Evolutionary conservation across 2,888 invertebrate species (phyloP).

Genomic region (Arrhopalites spinosus): DNA sequence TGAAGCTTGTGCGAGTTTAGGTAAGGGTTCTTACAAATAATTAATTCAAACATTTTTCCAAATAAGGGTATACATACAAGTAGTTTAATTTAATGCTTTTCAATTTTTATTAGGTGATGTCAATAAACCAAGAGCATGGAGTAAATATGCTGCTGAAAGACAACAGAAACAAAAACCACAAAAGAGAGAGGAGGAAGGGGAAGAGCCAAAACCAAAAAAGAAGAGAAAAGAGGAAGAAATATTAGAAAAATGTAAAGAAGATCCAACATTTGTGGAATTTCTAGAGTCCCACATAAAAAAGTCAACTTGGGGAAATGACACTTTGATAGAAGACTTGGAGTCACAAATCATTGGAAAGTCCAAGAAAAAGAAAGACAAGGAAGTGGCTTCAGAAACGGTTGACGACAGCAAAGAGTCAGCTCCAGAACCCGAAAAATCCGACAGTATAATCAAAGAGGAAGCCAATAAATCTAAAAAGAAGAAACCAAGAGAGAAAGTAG

Average conservation of each 20-base stretch:
- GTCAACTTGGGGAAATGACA: constrained; percentile 54
- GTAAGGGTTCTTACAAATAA: constrained; percentile 33
- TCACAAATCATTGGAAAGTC: constrained; percentile 49
- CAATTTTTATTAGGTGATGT: constrained; percentile 59
- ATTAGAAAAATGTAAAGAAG: constrained; percentile 78
- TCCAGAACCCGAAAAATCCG: constrained; percentile 57
- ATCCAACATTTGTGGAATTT: constrained; percentile 88
- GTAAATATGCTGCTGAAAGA: constrained; percentile 73
- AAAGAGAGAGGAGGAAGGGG: constrained; percentile 60
- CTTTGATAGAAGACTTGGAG: constrained; percentile 56
- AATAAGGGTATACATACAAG: constrained; percentile 1
- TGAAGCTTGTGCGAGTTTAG: constrained; percentile 63
- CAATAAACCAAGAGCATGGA: constrained; percentile 88
- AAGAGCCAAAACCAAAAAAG: constrained; percentile 59
- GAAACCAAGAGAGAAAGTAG: constrained; percentile 58
- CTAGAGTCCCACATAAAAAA: constrained; percentile 76
- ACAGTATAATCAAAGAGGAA: constrained; percentile 18
- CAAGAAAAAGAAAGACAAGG: constrained; percentile 40
- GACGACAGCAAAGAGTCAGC: constrained; percentile 60
- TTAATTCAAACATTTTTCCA: background rate
- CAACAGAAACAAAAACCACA: constrained; percentile 20
- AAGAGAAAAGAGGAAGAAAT: constrained; percentile 67
- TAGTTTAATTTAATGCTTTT: background rate
- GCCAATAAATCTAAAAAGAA: constrained; percentile 30
- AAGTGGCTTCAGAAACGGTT: constrained; percentile 45